phyloP scores from a whole-genome alignment of 1,140 invertebrate genomes.

The Drosophila nannoptera region DNA sequence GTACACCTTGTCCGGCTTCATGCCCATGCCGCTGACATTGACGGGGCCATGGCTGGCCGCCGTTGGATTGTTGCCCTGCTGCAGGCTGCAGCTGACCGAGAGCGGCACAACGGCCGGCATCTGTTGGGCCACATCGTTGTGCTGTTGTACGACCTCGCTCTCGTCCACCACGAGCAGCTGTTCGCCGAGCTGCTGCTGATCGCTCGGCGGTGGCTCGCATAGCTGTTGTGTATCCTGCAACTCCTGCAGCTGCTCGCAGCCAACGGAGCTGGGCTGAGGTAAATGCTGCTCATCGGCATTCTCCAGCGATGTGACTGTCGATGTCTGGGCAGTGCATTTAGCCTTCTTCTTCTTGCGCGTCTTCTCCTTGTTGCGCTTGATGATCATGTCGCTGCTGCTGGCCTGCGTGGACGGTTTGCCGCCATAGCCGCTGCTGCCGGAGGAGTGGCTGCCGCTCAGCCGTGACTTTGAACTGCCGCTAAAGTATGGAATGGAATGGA shows the following conservation, averaged over 20 bases:
- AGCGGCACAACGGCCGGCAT: slow-evolving; percentile 40
- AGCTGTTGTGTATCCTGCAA: slow-evolving; percentile 28
- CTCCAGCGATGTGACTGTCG: slow-evolving; percentile 34
- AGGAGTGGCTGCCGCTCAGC: slow-evolving; percentile 87
- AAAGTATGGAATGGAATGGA: neutral
- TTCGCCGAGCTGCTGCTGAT: slow-evolving; percentile 28
- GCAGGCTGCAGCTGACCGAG: slow-evolving; percentile 5
- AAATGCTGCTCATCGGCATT: slow-evolving; percentile 27
- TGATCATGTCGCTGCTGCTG: slow-evolving; percentile 79
- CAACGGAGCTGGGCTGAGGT: neutral
- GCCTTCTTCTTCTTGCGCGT: slow-evolving; percentile 80
- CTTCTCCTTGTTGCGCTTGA: slow-evolving; percentile 80
- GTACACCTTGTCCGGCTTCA: slow-evolving; percentile 55
- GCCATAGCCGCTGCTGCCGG: slow-evolving; percentile 88
- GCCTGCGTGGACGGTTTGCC: slow-evolving; percentile 82
- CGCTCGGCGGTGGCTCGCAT: slow-evolving; percentile 6
- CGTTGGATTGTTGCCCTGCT: neutral
- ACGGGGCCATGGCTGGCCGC: neutral
- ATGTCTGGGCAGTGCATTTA: slow-evolving; percentile 34
- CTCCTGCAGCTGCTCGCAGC: slow-evolving; percentile 14
- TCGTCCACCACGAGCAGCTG: slow-evolving; percentile 46
- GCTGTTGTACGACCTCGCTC: slow-evolving; percentile 15
- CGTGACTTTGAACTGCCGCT: slow-evolving; percentile 88
- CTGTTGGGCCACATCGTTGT: slow-evolving; percentile 42
- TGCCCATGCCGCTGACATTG: neutral